phyloP scores from a whole-genome alignment of 2,113 vertebrate species.

The Peromyscus polionotus region DNA sequence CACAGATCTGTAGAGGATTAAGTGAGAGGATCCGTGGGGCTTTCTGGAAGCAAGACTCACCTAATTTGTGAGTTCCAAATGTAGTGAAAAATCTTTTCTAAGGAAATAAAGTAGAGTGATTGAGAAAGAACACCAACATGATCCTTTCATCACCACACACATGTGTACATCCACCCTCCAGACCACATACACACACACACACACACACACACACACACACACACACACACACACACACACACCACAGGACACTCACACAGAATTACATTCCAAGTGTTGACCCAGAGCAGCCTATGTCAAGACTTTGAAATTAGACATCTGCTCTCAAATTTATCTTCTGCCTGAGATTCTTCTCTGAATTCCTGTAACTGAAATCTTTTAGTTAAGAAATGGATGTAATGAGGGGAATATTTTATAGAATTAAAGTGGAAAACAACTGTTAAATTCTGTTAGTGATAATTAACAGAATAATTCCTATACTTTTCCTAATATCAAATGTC shows the following conservation, averaged over 20 bases:
- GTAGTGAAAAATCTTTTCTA: not conserved
- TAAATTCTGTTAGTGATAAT: not conserved
- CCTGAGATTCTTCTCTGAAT: not conserved
- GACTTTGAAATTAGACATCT: not conserved
- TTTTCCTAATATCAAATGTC: not conserved
- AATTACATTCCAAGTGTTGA: not conserved
- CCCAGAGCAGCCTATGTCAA: not conserved
- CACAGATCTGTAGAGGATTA: not conserved
- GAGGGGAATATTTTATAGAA: not conserved
- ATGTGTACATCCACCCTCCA: not conserved
- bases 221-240: not conserved
- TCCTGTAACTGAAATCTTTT: not conserved
- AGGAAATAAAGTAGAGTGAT: not conserved
- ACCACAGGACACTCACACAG: not conserved
- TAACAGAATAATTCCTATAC: not conserved
- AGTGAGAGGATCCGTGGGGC: not conserved
- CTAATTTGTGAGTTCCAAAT: not conserved
- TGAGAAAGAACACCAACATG: not conserved
- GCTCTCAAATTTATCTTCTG: not conserved
- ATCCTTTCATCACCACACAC: not conserved
- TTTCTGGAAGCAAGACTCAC: not conserved
- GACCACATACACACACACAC: not conserved
- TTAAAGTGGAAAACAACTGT: not conserved
- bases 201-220: not conserved
- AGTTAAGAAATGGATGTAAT: not conserved